These are phyloP conservation scores for Sialia sialis DNA, from an alignment of 2,113 vertebrate species.

Conservation along the genomic window DNA sequence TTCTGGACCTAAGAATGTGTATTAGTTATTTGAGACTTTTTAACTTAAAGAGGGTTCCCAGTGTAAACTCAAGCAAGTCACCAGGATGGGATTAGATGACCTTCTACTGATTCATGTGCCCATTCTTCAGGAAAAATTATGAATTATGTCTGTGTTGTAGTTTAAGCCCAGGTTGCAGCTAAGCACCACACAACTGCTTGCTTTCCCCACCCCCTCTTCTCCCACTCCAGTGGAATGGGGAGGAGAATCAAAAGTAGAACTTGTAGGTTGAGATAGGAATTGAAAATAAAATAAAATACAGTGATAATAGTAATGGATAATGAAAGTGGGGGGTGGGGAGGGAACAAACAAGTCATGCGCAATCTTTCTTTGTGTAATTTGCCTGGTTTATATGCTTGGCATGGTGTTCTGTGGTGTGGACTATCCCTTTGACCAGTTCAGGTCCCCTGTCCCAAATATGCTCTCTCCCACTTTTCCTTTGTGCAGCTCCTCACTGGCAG, in stretches of 20 bases:
- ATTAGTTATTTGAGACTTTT: neutral
- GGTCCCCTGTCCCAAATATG: neutral
- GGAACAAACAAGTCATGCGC: neutral
- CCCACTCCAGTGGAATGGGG: neutral
- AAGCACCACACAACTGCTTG: neutral
- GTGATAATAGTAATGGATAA: neutral
- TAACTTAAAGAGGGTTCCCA: neutral
- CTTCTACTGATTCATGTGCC: neutral
- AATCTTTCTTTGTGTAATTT: neutral
- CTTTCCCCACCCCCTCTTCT: neutral
- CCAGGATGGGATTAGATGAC: too few relatives aligned
- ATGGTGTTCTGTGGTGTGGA: neutral
- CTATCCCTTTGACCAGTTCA: neutral
- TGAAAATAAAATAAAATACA: neutral
- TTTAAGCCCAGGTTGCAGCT: neutral
- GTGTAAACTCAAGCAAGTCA: neutral
- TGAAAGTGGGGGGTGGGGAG: neutral
- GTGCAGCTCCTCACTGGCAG: neutral
- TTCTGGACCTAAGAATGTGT: fast-evolving
- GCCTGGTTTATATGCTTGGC: neutral
- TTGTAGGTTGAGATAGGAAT: neutral
- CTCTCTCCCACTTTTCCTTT: neutral
- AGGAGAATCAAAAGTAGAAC: neutral
- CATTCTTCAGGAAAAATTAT: neutral
- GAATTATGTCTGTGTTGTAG: fast-evolving